Evolutionary conservation across 2,888 invertebrate genomes (phyloP).

Genomic region (Agriopis marginaria): DNA sequence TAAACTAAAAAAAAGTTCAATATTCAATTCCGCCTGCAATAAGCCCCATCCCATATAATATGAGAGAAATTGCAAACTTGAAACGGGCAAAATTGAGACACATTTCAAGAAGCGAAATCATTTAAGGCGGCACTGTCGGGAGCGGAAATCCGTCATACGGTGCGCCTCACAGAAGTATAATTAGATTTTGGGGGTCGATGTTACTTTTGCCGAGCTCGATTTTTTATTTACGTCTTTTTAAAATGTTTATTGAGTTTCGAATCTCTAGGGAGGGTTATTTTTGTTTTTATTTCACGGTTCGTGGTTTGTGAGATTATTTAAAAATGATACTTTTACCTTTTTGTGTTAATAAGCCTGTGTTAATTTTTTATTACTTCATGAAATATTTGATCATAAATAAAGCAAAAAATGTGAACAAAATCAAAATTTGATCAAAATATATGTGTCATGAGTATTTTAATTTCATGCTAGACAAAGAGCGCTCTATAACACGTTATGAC

Average conservation of each 20-base stretch:
- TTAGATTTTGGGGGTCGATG: conserved; percentile 57
- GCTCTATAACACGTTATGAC: too few species aligned
- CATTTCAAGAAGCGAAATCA: conserved; percentile 71
- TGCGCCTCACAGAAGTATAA: conserved; percentile 55
- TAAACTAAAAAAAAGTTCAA: conserved; percentile 34
- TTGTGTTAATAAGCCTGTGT: background rate
- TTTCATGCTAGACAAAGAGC: too few species aligned
- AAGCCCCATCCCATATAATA: conserved; percentile 53
- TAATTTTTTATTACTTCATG: too few species aligned
- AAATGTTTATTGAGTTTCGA: conserved; percentile 43
- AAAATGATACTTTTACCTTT: background rate
- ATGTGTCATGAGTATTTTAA: too few species aligned
- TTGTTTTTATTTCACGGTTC: conserved; percentile 34
- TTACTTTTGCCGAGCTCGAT: conserved; percentile 46
- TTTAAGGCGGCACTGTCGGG: conserved; percentile 60
- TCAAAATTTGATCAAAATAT: too few species aligned
- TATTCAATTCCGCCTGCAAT: conserved; percentile 41
- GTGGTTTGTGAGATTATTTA: conserved; percentile 8
- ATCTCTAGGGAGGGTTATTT: conserved; percentile 28
- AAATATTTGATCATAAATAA: too few species aligned
- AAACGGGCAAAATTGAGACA: conserved; percentile 71
- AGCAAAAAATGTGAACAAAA: too few species aligned
- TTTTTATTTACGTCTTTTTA: conserved; percentile 42
- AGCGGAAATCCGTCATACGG: conserved; percentile 70
- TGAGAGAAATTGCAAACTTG: conserved; percentile 67